These are phyloP conservation scores for Cabera pusaria DNA, from an alignment of 2,888 invertebrate species.

Conservation along the genomic window DNA sequence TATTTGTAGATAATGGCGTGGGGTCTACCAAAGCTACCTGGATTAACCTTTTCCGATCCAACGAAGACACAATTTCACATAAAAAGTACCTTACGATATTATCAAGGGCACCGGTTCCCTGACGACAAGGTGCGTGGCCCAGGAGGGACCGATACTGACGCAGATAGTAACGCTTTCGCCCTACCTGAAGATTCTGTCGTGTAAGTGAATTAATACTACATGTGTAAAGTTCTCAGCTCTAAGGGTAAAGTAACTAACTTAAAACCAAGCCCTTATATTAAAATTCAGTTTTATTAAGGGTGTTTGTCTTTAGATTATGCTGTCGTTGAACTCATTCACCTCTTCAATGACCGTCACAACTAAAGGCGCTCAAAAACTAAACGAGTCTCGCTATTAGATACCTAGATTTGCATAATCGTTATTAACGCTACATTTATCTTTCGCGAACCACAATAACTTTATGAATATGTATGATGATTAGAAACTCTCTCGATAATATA, in stretches of 20 bases:
- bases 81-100: constrained; percentile 84
- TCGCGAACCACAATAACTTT: constrained; percentile 9
- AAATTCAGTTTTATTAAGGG: no score
- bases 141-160: constrained; percentile 84
- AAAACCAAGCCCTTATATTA: no score
- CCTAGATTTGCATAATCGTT: constrained; percentile 8
- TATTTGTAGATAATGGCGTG: constrained; percentile 61
- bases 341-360: no score
- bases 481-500: constrained; percentile 14
- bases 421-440: constrained; percentile 8
- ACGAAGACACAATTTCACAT: constrained; percentile 84
- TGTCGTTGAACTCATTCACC: no score
- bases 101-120: constrained; percentile 86
- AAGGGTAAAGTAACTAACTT: no score
- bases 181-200: constrained; percentile 78
- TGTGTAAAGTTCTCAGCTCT: no score
- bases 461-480: constrained; percentile 24
- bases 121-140: constrained; percentile 81
- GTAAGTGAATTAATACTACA: no score
- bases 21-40: constrained; percentile 88
- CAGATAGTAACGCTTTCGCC: constrained; percentile 84
- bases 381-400: background rate
- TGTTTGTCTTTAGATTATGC: no score
- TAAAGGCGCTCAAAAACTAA: no score
- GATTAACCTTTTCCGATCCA: constrained; percentile 86